A percentile compares a stretch with the other conserved stretches of the same genome.
phyloP scores from a whole-genome alignment of 2,113 vertebrate species.

The Lucifuga dentata region DNA sequence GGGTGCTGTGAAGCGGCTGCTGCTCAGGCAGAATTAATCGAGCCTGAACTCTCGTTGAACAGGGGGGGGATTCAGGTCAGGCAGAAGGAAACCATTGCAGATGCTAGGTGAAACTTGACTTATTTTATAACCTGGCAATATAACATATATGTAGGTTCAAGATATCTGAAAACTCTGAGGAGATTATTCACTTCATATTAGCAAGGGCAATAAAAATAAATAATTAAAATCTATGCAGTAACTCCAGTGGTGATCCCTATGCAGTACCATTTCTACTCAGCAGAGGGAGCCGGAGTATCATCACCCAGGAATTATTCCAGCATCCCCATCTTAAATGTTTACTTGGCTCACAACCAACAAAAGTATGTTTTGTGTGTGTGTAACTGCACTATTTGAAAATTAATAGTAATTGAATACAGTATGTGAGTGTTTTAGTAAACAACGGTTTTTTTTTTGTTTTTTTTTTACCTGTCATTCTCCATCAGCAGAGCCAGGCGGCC shows the following conservation, averaged over 20 bases:
- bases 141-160: no score
- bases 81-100: slow-evolving; percentile 31
- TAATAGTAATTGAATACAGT: no score
- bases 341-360: slow-evolving; percentile 4
- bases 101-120: slow-evolving; percentile 2
- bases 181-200: no score
- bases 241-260: background rate
- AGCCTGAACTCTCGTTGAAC: background rate
- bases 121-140: slow-evolving; percentile 3
- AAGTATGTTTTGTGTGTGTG: background rate
- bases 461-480: slow-evolving; percentile 90
- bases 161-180: slow-evolving; percentile 5
- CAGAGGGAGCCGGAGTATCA: slow-evolving; percentile 72
- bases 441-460: no score
- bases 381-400: no score
- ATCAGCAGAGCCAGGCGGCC: slow-evolving; percentile 94
- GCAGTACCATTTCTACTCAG: slow-evolving; percentile 58
- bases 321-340: slow-evolving; percentile 51
- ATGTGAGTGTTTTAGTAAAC: slow-evolving; percentile 63
- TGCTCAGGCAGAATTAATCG: slow-evolving; percentile 54
- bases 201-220: background rate
- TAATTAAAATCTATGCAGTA: background rate
- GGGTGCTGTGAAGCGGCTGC: slow-evolving; percentile 5
- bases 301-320: background rate
- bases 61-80: slow-evolving; percentile 26